Percentiles rank a stretch among this genome's conserved stretches.
These are phyloP conservation scores for Nebria brevicollis DNA, from an alignment of 2,888 invertebrate species.

Conservation along the genomic window DNA sequence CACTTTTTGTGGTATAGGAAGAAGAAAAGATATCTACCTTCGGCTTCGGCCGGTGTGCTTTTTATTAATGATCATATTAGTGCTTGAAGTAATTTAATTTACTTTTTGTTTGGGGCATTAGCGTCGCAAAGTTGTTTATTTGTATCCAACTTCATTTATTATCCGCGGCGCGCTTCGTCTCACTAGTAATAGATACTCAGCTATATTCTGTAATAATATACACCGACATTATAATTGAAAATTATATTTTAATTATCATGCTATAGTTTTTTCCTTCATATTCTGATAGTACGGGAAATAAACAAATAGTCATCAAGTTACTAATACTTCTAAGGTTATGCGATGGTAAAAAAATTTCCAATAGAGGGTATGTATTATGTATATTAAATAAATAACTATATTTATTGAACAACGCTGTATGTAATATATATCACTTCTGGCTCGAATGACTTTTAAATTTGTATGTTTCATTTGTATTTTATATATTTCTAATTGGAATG, in stretches of 20 bases:
- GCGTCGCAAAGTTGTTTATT: not conserved
- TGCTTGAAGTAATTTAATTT: slow-evolving; percentile 38
- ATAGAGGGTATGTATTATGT: too few species aligned
- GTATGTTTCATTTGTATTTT: too few species aligned
- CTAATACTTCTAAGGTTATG: too few species aligned
- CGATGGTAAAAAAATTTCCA: too few species aligned
- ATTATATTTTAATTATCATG: slow-evolving; percentile 36
- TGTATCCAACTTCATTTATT: slow-evolving; percentile 35
- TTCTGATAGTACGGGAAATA: too few species aligned
- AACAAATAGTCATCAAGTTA: too few species aligned
- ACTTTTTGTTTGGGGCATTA: slow-evolving; percentile 29
- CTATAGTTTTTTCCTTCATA: not conserved
- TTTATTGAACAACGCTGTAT: too few species aligned
- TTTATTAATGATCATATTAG: slow-evolving; percentile 42
- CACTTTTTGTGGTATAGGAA: slow-evolving; percentile 19
- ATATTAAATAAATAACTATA: too few species aligned
- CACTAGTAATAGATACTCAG: slow-evolving; percentile 12
- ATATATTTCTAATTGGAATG: too few species aligned
- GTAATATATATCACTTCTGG: too few species aligned
- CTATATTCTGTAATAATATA: not conserved
- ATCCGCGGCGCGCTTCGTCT: slow-evolving; percentile 29
- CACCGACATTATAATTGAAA: slow-evolving; percentile 37
- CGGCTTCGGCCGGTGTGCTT: slow-evolving; percentile 10
- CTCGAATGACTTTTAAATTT: too few species aligned
- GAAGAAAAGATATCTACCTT: not conserved